phyloP scores from a whole-genome alignment of 2,797 vertebrate species.

The Phataginus tetradactyla region DNA sequence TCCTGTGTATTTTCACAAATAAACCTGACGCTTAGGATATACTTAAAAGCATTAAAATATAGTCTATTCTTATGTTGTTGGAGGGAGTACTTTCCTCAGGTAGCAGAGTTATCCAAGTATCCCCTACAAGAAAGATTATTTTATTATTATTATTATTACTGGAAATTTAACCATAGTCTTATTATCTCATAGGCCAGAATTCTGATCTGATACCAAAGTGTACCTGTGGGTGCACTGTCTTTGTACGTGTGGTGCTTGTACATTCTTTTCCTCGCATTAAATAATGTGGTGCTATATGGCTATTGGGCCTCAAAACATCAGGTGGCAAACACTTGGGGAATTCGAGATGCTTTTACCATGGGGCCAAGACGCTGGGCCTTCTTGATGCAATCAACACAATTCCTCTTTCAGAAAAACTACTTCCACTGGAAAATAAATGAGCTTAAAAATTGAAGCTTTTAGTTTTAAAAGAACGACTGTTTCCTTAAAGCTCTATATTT shows the following conservation, averaged over 20 bases:
- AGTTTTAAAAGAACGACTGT: slow-evolving; percentile 53
- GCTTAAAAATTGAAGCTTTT: slow-evolving; percentile 57
- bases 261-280: neutral
- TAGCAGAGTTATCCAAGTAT: neutral
- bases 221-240: neutral
- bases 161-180: too few relatives aligned
- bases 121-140: neutral
- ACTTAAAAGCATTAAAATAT: slow-evolving; percentile 29
- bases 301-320: slow-evolving; percentile 54
- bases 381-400: slow-evolving; percentile 63
- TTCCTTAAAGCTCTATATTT: slow-evolving; percentile 54
- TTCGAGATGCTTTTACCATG: slow-evolving; percentile 76
- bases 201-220: neutral
- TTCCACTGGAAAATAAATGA: slow-evolving; percentile 61
- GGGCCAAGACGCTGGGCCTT: slow-evolving; percentile 63
- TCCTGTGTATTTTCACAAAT: neutral
- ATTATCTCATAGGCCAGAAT: too few relatives aligned
- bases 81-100: neutral
- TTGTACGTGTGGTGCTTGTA: neutral
- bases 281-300: neutral
- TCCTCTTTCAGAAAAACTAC: slow-evolving; percentile 64
- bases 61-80: neutral
- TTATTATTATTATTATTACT: neutral
- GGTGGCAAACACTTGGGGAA: slow-evolving; percentile 66
- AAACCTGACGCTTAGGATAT: neutral